A percentile compares a stretch with the other conserved stretches of the same genome.
phyloP scores from a whole-genome alignment of 2,113 vertebrate species.

The Tamias sibiricus region DNA sequence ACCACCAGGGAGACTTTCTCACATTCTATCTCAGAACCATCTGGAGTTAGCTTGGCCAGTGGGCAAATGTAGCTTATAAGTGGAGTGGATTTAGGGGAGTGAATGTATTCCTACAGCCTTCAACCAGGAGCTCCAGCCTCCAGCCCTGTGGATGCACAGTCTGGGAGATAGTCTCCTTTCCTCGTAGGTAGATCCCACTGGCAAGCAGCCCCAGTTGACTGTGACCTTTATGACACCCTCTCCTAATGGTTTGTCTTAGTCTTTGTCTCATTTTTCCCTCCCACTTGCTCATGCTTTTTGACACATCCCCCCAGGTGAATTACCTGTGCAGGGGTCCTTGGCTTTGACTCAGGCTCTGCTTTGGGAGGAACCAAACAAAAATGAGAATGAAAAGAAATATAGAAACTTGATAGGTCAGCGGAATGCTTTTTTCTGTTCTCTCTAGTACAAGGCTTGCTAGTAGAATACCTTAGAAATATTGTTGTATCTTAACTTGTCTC shows the following conservation, averaged over 20 bases:
- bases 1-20: background rate
- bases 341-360: background rate
- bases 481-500: background rate
- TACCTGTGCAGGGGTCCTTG: background rate
- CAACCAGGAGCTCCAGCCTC: background rate
- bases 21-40: background rate
- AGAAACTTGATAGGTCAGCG: background rate
- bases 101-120: background rate
- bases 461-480: conserved; percentile 17
- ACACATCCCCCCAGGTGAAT: background rate
- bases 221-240: background rate
- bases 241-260: background rate
- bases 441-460: background rate
- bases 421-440: background rate
- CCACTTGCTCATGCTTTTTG: background rate
- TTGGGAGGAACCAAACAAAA: background rate
- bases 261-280: background rate
- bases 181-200: background rate
- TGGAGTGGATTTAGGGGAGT: too few species aligned
- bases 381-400: background rate
- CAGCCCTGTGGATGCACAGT: background rate
- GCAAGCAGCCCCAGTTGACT: background rate
- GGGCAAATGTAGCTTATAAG: background rate
- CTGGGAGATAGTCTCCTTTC: background rate
- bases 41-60: background rate